Conservation (phyloP, 2,888 invertebrate species). For the Aspidapion aeneum region DNA sequence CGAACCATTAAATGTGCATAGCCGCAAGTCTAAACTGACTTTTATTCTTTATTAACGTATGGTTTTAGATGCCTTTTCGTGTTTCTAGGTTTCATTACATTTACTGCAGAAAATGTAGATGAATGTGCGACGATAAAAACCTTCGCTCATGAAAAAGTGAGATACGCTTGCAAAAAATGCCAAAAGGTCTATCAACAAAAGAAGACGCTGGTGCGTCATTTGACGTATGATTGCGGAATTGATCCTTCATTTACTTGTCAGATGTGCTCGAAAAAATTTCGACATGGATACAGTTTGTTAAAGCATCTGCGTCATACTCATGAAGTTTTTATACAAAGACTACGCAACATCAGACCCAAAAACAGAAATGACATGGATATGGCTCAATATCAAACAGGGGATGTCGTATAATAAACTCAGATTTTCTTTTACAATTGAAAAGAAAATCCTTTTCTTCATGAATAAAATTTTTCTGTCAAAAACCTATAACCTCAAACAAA, state of each 20-base stretch:
- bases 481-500: too few species aligned
- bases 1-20: too few species aligned
- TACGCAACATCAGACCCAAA: neutral
- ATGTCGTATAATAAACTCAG: too few species aligned
- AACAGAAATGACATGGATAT: neutral
- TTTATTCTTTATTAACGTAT: too few species aligned
- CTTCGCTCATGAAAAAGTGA: neutral
- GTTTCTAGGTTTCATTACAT: too few species aligned
- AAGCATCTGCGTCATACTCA: conserved; percentile 11
- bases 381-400: too few species aligned
- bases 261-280: conserved; percentile 22
- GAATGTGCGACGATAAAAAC: neutral
- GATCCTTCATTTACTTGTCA: conserved; percentile 34
- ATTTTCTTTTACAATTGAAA: too few species aligned
- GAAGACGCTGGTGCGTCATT: conserved; percentile 46
- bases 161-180: conserved; percentile 23
- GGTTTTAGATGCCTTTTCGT: too few species aligned
- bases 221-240: conserved; percentile 38
- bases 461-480: too few species aligned
- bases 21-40: too few species aligned
- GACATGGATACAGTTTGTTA: conserved; percentile 19
- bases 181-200: conserved; percentile 28
- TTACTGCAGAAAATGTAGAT: neutral
- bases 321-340: neutral
- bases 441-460: too few species aligned